A percentile compares a stretch with the other conserved stretches of the same genome.
Evolutionary conservation across 2,797 vertebrate species (phyloP).

Genomic region (Buphagus erythrorhynchus): DNA sequence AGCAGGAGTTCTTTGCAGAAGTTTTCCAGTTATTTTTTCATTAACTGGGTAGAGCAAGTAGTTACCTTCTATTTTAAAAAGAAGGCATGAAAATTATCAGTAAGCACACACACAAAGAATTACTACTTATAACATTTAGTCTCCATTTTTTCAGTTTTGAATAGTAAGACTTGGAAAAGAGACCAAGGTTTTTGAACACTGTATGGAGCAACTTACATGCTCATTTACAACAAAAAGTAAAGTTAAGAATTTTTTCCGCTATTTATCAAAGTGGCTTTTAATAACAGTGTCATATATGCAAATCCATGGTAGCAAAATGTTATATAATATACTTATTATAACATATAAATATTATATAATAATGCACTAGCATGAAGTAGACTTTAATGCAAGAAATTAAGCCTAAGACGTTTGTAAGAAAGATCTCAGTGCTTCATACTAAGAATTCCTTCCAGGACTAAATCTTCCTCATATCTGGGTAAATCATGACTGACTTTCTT

Average conservation of each 20-base stretch:
- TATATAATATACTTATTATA: not conserved
- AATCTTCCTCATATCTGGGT: not conserved
- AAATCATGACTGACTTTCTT: constrained; percentile 84
- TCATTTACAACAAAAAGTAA: not conserved
- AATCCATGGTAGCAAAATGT: constrained; percentile 29
- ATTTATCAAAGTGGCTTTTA: not conserved
- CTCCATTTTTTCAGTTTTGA: not conserved
- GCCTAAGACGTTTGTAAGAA: not conserved
- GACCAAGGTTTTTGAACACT: not conserved
- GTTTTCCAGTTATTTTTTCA: not conserved
- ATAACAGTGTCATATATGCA: not conserved
- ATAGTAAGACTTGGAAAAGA: constrained; percentile 26
- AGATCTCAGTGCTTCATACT: not conserved
- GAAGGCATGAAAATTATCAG: not conserved
- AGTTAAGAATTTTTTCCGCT: not conserved
- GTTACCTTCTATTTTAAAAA: constrained; percentile 52
- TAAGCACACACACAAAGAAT: not conserved
- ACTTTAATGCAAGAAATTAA: constrained; percentile 41
- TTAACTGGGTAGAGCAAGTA: constrained; percentile 35
- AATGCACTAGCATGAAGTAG: not conserved
- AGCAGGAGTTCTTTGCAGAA: constrained; percentile 33
- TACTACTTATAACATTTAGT: constrained; percentile 7
- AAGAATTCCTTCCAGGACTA: not conserved
- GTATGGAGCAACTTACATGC: not conserved
- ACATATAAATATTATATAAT: not conserved